Base-by-base conservation (phyloP, 2,113 vertebrate species). In the Pseudorasbora parva region DNA sequence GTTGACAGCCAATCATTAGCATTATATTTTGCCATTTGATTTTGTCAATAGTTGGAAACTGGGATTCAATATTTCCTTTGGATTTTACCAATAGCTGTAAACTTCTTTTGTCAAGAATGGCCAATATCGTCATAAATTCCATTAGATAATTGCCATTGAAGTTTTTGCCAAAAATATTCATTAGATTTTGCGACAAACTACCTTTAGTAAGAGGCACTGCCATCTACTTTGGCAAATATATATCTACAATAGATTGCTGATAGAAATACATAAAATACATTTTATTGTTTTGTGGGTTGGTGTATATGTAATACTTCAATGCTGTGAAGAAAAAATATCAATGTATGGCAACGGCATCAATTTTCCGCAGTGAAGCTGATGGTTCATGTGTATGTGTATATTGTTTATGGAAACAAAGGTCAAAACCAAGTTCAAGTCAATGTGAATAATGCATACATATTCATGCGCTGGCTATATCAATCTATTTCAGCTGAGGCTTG, bases 361-460 rank as follows among this genome's bases (percentile, higher is more conserved):
- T 75, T 43, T 47, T 57, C 71, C 10, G 15, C 19, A 76, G 56
- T 74, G 45, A 74, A 68, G 69, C 81, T 51, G 25, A 43, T 57
- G 23, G 64, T 33, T 71, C 33, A 19, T 45, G 33, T 84, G 66
- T 71, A 72, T 75, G 66, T 78, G 80, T 51, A 49, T 71, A 78
- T 68, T 78, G 74, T 81, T 84, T 82, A 84, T 75, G 60, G 91
- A 84, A 91, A 90, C 71, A 85, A 92, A 93, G 93, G 92, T 92
- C 91, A 92, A 91, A 91, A 81, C 83, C 88, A 91, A 88, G 91
- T 90, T 91, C 90, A 92, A 88, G 87, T 88, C 47, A 88, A 92
- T 89, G 86, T 85, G 88, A 84, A 87, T 85, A 91, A 88, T 81
- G 80, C 84, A 92, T 91, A 92, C 90, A 91, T 92, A 92, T 93